phyloP scores from a whole-genome alignment of 2,888 invertebrate genomes.

The Cantharis rufa region DNA sequence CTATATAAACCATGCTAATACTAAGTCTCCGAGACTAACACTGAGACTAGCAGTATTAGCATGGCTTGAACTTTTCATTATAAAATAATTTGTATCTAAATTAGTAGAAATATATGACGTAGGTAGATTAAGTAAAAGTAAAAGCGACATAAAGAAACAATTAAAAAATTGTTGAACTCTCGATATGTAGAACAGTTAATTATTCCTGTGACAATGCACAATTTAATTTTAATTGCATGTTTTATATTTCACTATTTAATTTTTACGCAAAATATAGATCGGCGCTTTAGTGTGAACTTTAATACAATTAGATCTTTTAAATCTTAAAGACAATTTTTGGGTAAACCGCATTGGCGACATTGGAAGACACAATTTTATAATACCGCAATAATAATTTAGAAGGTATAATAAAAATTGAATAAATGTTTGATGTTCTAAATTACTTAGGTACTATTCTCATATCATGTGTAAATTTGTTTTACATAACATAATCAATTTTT shows the following conservation, averaged over 20 bases:
- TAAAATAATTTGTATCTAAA: not conserved
- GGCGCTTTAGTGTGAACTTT: too few species aligned
- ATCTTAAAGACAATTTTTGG: not conserved
- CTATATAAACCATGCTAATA: too few species aligned
- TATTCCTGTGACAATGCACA: too few species aligned
- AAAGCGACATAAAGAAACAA: not conserved
- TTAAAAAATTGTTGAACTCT: not conserved
- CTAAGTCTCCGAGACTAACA: too few species aligned
- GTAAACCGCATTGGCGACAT: not conserved
- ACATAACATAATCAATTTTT: not conserved
- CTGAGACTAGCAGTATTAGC: too few species aligned
- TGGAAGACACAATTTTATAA: not conserved
- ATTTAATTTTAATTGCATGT: too few species aligned
- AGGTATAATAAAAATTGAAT: not conserved
- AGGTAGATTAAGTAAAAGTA: not conserved
- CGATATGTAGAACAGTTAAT: not conserved
- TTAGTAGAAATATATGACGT: not conserved
- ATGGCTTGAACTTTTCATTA: too few species aligned
- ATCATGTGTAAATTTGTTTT: not conserved
- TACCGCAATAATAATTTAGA: not conserved
- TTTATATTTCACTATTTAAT: too few species aligned
- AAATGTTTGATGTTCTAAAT: not conserved
- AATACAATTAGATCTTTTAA: not conserved
- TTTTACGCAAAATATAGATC: too few species aligned
- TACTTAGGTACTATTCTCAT: not conserved